Conservation (phyloP, 2,888 invertebrate species). For the Meloe dianella region DNA sequence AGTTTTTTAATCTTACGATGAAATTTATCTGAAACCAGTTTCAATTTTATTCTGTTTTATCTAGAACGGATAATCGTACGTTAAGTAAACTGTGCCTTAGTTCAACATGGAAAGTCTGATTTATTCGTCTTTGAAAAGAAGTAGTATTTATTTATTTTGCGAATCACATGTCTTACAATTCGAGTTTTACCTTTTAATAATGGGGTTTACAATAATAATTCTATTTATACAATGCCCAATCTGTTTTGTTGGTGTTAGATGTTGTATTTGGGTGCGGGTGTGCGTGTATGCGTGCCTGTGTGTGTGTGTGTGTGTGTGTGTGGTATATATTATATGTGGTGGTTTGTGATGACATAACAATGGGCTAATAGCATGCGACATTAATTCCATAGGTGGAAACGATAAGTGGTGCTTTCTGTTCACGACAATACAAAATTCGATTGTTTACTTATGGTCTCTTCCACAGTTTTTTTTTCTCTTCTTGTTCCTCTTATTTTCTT, state of each 20-base stretch:
- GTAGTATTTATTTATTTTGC: neutral
- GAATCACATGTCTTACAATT: neutral
- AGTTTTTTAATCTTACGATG: neutral
- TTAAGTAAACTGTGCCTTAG: neutral
- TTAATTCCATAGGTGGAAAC: constrained; percentile 15
- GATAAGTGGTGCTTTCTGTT: constrained; percentile 31
- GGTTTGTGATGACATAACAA: constrained; percentile 6
- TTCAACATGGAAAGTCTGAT: neutral
- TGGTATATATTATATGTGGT: neutral
- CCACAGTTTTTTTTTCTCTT: neutral
- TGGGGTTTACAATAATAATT: too few relatives aligned
- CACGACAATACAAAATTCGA: constrained; percentile 30
- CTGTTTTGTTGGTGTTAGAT: neutral
- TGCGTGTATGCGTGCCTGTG: too few relatives aligned
- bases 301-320: too few relatives aligned
- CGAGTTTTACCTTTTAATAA: neutral
- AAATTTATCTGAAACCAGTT: neutral
- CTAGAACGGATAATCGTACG: neutral
- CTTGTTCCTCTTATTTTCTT: neutral
- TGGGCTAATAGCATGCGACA: neutral
- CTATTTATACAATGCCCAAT: neutral
- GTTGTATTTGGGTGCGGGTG: neutral
- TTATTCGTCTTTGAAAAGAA: neutral
- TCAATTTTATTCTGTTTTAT: neutral
- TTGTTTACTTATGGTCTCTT: constrained; percentile 30